Conservation (phyloP, 2,888 invertebrate genomes). For the Venusia cambrica region DNA sequence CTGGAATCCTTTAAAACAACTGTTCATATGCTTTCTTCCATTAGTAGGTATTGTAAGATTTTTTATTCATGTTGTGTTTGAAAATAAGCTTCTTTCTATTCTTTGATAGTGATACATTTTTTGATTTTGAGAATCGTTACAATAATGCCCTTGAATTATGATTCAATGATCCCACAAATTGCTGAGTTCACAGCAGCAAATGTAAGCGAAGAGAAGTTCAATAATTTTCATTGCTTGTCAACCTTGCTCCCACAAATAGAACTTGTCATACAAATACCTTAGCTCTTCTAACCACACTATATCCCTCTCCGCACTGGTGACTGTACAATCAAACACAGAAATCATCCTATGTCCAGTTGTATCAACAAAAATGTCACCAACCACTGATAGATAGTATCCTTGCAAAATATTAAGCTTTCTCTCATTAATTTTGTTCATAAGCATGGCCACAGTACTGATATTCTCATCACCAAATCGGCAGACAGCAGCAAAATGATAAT, state of each 20-base stretch:
- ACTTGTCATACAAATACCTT: conserved; percentile 64
- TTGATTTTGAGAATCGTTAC: no score
- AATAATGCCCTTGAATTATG: no score
- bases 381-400: conserved; percentile 52
- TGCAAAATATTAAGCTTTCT: conserved; percentile 45
- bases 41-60: no score
- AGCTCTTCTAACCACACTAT: conserved; percentile 70
- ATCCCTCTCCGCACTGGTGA: conserved; percentile 54
- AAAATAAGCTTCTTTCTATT: no score
- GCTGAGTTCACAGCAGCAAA: no score
- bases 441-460: conserved; percentile 48
- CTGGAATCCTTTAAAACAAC: no score
- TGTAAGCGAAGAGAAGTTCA: no score
- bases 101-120: no score
- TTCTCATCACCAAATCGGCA: conserved; percentile 51
- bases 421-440: conserved; percentile 49
- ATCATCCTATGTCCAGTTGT: conserved; percentile 54
- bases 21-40: no score
- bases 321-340: conserved; percentile 55
- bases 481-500: conserved; percentile 41
- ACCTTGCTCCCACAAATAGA: conserved; percentile 57
- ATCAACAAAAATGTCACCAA: conserved; percentile 69
- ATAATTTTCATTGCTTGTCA: not conserved
- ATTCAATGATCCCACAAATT: no score
- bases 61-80: no score